phyloP scores from a whole-genome alignment of 2,113 vertebrate species.

The Nibea coibor region DNA sequence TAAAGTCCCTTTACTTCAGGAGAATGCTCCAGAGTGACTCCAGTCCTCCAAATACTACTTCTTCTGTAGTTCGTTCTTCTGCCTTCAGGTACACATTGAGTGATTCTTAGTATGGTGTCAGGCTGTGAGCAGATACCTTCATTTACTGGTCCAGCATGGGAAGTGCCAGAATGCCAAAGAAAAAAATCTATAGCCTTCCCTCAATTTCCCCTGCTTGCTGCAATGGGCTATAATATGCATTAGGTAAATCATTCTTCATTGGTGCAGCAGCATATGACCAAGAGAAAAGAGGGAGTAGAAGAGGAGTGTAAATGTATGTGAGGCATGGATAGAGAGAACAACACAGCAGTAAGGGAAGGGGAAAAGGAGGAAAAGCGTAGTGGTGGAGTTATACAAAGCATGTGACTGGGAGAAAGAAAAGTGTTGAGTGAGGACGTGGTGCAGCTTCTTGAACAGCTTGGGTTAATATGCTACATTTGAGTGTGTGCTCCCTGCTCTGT shows the following conservation, averaged over 20 bases:
- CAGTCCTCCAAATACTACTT: background rate
- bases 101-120: background rate
- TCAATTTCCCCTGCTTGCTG: background rate
- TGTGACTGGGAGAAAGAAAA: background rate
- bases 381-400: background rate
- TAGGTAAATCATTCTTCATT: conserved; percentile 11
- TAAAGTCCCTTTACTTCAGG: background rate
- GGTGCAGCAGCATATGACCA: background rate
- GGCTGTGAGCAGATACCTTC: background rate
- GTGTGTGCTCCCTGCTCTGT: background rate
- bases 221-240: background rate
- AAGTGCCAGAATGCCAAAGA: background rate
- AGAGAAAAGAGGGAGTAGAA: background rate
- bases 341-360: background rate
- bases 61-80: no score
- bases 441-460: background rate
- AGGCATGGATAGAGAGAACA: background rate
- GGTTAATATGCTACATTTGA: background rate
- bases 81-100: background rate
- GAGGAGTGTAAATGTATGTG: background rate
- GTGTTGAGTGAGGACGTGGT: background rate
- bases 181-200: background rate
- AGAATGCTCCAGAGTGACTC: background rate
- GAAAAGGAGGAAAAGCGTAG: background rate
- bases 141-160: background rate